Base-by-base conservation (phyloP, 2,888 invertebrate genomes). In the Heliothis peltigera region DNA sequence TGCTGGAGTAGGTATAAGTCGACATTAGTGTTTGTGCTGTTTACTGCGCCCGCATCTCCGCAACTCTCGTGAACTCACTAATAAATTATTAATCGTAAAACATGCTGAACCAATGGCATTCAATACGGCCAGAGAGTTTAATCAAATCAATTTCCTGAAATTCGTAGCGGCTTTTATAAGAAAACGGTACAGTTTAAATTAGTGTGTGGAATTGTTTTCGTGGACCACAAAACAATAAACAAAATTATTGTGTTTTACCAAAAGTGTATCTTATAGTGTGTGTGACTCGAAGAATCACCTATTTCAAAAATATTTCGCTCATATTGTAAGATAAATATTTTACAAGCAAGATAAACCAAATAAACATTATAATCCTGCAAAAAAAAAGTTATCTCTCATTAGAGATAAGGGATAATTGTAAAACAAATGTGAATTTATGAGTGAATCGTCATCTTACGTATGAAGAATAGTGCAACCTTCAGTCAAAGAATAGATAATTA, bases 1-100 rank as follows among this genome's bases (percentile, higher is more conserved):
- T 53, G 63, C 51, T 64, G 53, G 43, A 76, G 47, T 39, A 39
- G n/a, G 39, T 59, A 67, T 59, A 60, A 67, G 46, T 49, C 64
- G 52, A 44, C 62, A 66, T 77, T 64, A 69, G 70, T 79, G 44
- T 47, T 64, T 76, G 63, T 59, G 58, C 49, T 68, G 77, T 69
- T 61, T 64, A 62, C 59, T 51, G 72, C 42, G 65, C 39, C 43
- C 58, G 56, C 51, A 56, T 60, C 70, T 67, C 58, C 51, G 43
- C 44, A 59, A 65, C 44, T 53, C 19, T 54, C 22, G 48, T 42
- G 57, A 44, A 53, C 54, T 47, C n/a, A 12, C 51, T 28, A 54
- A 35, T 57, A 60, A 75, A 69, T 56, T 39, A 70, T 42, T 47
- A 60, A 48, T 63, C 7, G 2, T 21, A 48, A 63, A 64, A 57